These are phyloP conservation scores for Lampropteryx suffumata DNA, from an alignment of 2,888 invertebrate species.

Conservation along the genomic window DNA sequence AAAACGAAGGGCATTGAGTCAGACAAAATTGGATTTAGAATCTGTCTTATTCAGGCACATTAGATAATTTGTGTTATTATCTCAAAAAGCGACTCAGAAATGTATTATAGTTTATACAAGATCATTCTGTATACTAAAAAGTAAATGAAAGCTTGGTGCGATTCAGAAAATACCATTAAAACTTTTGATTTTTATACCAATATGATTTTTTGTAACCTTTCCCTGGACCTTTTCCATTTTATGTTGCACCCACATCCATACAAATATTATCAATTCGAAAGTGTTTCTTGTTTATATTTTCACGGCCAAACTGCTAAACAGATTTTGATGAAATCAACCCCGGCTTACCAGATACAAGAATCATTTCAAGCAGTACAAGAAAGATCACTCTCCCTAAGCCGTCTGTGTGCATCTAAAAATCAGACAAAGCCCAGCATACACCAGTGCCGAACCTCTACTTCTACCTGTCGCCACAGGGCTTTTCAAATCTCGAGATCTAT, in stretches of 20 bases:
- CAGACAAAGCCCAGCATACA: too few relatives aligned
- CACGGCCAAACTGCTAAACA: too few relatives aligned
- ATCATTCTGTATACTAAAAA: conserved; percentile 82
- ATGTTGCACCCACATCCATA: conserved; percentile 15
- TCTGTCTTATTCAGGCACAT: conserved; percentile 64
- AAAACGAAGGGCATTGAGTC: conserved; percentile 65
- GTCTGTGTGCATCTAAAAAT: too few relatives aligned
- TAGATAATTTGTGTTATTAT: conserved; percentile 62
- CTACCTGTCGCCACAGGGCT: too few relatives aligned
- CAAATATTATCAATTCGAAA: too few relatives aligned
- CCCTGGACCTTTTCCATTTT: conserved; percentile 27
- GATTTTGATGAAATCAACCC: too few relatives aligned
- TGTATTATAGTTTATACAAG: conserved; percentile 79
- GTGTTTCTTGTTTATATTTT: too few relatives aligned
- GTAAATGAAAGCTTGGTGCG: conserved; percentile 83
- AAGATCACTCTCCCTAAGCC: too few relatives aligned
- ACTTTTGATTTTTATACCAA: conserved; percentile 84
- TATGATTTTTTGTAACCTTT: conserved; percentile 62
- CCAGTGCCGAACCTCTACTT: too few relatives aligned
- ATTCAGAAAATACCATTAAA: conserved; percentile 83
- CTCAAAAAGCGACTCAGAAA: conserved; percentile 65
- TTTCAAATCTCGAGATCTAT: too few relatives aligned
- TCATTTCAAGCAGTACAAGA: too few relatives aligned
- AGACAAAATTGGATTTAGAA: conserved; percentile 75
- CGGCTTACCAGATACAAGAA: too few relatives aligned